Evolutionary conservation across 2,888 invertebrate genomes (phyloP).

Genomic region (Toxonevra muliebris): DNA sequence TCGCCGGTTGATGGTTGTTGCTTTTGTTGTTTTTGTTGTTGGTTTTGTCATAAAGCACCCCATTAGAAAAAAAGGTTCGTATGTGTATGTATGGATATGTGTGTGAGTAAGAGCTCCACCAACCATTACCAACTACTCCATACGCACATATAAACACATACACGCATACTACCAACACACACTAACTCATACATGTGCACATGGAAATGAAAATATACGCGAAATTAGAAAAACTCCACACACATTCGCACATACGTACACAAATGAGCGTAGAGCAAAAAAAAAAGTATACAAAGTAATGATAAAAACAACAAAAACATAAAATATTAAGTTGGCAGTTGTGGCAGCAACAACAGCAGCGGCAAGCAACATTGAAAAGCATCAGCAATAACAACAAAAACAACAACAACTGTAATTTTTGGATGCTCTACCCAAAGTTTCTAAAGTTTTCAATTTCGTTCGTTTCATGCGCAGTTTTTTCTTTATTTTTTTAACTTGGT

Average conservation of each 20-base stretch:
- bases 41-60: constrained; percentile 56
- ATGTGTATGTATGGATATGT: too few relatives aligned
- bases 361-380: neutral
- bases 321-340: constrained; percentile 31
- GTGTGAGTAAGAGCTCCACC: too few relatives aligned
- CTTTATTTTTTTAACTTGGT: constrained; percentile 11
- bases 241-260: constrained; percentile 10
- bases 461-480: neutral
- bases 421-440: too few relatives aligned
- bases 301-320: constrained; percentile 20
- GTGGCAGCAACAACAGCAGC: neutral
- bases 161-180: constrained; percentile 12
- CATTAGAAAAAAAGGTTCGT: constrained; percentile 44
- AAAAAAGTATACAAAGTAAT: too few relatives aligned
- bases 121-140: neutral
- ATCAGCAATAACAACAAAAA: neutral
- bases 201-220: constrained; percentile 1
- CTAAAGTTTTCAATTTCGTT: too few relatives aligned
- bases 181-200: neutral
- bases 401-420: constrained; percentile 9
- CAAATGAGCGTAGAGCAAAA: neutral
- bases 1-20: neutral
- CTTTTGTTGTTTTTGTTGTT: constrained; percentile 6
- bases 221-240: constrained; percentile 14
- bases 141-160: constrained; percentile 1